phyloP scores from a whole-genome alignment of 2,113 vertebrate genomes.

The Conger conger region DNA sequence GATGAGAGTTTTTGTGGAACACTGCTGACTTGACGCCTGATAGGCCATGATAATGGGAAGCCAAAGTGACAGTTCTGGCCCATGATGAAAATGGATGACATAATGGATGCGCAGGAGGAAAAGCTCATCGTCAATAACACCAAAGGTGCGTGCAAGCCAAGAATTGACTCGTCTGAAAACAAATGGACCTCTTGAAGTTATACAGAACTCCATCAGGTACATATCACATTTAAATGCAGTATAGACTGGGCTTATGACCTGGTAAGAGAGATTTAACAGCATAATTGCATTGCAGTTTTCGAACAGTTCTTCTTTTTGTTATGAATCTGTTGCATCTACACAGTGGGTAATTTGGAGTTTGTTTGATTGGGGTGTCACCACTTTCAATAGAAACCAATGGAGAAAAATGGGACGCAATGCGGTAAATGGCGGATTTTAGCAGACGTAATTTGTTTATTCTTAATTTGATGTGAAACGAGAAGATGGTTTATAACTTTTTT shows the following conservation, averaged over 20 bases:
- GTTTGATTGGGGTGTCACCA: background rate
- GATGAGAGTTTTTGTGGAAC: conserved; percentile 55
- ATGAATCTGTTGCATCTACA: background rate
- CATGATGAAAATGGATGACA: conserved; percentile 64
- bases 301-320: background rate
- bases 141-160: conserved; percentile 21
- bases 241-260: background rate
- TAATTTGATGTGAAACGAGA: too few relatives aligned
- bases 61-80: conserved; percentile 47
- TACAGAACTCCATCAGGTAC: conserved; percentile 29
- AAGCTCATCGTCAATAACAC: conserved; percentile 56
- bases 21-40: conserved; percentile 60
- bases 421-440: too few relatives aligned
- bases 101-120: conserved; percentile 56
- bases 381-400: too few relatives aligned
- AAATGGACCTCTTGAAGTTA: conserved; percentile 48
- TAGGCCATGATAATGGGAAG: conserved; percentile 57
- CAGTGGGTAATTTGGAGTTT: background rate
- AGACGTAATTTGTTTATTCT: too few relatives aligned
- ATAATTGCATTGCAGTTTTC: background rate
- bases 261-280: background rate
- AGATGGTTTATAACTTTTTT: too few relatives aligned
- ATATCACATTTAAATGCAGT: background rate
- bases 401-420: too few relatives aligned
- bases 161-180: conserved; percentile 50